Evolutionary conservation across 2,888 invertebrate species (phyloP).

Genomic region (Acrobasis suavella): DNA sequence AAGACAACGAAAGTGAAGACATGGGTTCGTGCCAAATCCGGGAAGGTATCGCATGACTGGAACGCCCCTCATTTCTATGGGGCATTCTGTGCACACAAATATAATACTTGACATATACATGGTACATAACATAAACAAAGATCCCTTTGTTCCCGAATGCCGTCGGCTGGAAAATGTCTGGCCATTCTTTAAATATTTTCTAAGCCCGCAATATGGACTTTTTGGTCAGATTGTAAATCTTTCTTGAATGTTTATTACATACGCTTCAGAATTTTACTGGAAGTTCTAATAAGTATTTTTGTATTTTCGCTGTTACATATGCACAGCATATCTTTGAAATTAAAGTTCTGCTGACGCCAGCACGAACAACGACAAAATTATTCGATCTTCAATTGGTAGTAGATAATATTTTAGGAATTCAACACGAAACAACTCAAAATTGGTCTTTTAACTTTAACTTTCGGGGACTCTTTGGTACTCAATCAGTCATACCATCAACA

Average conservation of each 20-base stretch:
- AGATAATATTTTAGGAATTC: too few species aligned
- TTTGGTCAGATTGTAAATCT: not conserved
- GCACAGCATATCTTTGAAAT: too few species aligned
- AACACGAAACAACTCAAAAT: too few species aligned
- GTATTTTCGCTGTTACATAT: too few species aligned
- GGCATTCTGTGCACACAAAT: slow-evolving; percentile 7
- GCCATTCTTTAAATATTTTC: slow-evolving; percentile 3
- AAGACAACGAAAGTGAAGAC: slow-evolving; percentile 1
- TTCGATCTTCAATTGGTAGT: too few species aligned
- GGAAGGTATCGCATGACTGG: slow-evolving; percentile 8
- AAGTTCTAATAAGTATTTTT: not conserved
- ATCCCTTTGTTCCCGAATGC: slow-evolving; percentile 4
- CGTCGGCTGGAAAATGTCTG: not conserved
- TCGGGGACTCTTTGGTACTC: too few species aligned
- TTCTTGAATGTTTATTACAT: not conserved
- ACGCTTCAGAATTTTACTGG: not conserved
- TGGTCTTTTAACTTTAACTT: too few species aligned
- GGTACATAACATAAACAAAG: slow-evolving; percentile 8
- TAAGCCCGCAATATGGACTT: not conserved
- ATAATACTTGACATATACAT: not conserved
- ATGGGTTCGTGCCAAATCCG: slow-evolving; percentile 11
- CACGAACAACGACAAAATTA: too few species aligned
- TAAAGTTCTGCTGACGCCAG: too few species aligned
- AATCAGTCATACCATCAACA: too few species aligned
- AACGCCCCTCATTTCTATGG: slow-evolving; percentile 10